A percentile compares a stretch with the other conserved stretches of the same genome.
These are phyloP conservation scores for Nomada lathburiana DNA, from an alignment of 2,888 invertebrate genomes.

Conservation along the genomic window DNA sequence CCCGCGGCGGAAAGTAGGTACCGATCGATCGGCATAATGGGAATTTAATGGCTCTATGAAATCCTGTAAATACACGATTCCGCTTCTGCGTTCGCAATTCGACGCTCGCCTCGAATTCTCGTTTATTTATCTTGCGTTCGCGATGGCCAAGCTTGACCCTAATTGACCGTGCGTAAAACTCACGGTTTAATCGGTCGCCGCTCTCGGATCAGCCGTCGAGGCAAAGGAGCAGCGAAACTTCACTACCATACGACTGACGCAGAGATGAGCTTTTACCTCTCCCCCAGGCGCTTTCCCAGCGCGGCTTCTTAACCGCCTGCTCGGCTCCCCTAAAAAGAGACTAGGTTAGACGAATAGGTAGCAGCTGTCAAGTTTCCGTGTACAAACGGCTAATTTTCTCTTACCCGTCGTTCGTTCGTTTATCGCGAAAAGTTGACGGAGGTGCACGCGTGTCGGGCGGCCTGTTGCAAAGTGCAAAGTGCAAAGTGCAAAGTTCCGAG, in stretches of 20 bases:
- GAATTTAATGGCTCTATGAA: slow-evolving; percentile 73
- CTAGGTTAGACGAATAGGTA: no score
- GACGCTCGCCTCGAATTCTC: slow-evolving; percentile 3
- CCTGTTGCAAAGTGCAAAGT: slow-evolving; percentile 65
- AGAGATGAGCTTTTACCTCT: no score
- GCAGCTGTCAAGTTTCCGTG: not conserved
- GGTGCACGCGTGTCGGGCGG: slow-evolving; percentile 1
- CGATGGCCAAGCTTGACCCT: not conserved
- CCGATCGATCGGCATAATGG: slow-evolving; percentile 71
- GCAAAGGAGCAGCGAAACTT: not conserved
- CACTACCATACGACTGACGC: no score
- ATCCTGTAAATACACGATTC: slow-evolving; percentile 68
- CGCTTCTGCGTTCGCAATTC: not conserved
- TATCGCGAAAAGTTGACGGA: slow-evolving; percentile 62
- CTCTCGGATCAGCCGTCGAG: not conserved
- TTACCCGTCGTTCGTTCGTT: slow-evolving; percentile 7
- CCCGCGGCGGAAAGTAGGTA: slow-evolving; percentile 67
- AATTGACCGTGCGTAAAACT: slow-evolving; percentile 35
- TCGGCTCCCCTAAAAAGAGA: no score
- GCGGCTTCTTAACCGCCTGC: no score
- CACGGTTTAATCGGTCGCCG: slow-evolving; percentile 18
- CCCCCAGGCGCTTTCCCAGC: no score
- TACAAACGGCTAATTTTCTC: not conserved
- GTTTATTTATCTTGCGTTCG: slow-evolving; percentile 20
- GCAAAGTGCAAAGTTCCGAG: slow-evolving; percentile 65